Conservation (phyloP, 2,797 vertebrate species). For the Cirrhinus molitorella region DNA sequence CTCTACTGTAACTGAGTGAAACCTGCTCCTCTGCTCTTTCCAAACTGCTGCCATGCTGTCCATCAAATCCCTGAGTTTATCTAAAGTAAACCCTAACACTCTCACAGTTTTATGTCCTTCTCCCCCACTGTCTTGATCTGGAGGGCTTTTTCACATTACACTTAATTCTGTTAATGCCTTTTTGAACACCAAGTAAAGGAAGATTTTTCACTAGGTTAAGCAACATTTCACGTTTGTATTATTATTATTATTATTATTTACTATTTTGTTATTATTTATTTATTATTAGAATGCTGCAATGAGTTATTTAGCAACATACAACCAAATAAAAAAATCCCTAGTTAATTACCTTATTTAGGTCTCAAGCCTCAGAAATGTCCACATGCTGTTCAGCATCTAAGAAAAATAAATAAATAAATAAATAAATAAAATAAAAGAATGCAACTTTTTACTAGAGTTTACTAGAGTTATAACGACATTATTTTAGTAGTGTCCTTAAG, state of each 20-base stretch:
- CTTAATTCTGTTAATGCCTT: not conserved
- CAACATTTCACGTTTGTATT: not conserved
- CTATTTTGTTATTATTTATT: too few relatives aligned
- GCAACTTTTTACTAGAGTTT: not conserved
- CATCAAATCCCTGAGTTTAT: conserved; percentile 52
- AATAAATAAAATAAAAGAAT: not conserved
- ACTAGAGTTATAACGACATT: not conserved
- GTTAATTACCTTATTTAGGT: too few relatives aligned
- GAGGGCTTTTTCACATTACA: not conserved
- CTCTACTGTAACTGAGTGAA: conserved; percentile 61
- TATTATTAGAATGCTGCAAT: too few relatives aligned
- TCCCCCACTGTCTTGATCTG: not conserved
- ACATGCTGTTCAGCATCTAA: not conserved
- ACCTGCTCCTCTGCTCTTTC: conserved; percentile 55
- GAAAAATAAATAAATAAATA: too few relatives aligned
- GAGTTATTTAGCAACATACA: not conserved
- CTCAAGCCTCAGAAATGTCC: not conserved
- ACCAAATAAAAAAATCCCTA: not conserved
- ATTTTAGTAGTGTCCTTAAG: not conserved
- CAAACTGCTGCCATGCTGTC: conserved; percentile 50
- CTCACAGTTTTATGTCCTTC: not conserved
- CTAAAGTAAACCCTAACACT: conserved; percentile 22
- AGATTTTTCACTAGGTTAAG: not conserved
- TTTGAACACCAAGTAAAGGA: not conserved
- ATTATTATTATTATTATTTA: too few relatives aligned